A percentile compares a stretch with the other conserved stretches of the same genome.
Evolutionary conservation across 2,797 vertebrate genomes (phyloP).

Genomic region (Philypnodon macrostomus): DNA sequence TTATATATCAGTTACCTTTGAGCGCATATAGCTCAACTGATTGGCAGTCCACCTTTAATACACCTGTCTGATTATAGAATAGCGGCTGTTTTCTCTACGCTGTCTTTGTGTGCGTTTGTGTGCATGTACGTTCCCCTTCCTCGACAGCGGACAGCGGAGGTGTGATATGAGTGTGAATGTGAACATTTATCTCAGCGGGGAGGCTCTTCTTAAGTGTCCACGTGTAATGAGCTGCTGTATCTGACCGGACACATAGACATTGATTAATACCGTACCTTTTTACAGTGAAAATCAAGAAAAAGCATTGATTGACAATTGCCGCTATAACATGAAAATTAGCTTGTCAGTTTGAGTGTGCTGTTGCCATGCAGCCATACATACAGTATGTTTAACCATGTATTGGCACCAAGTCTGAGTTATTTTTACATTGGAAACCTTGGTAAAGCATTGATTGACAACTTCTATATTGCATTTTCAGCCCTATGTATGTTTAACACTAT

Average conservation of each 20-base stretch:
- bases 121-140: conserved; percentile 1
- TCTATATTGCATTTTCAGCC: too few species aligned
- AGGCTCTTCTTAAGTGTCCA: conserved; percentile 3
- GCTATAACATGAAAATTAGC: conserved; percentile 7
- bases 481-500: too few species aligned
- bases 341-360: neutral
- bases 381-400: neutral
- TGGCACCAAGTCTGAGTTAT: too few species aligned
- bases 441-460: too few species aligned
- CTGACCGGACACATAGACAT: conserved; percentile 7
- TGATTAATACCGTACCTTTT: conserved; percentile 4
- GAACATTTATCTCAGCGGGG: neutral
- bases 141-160: conserved; percentile 5
- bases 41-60: too few species aligned
- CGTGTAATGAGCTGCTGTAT: conserved; percentile 2
- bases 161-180: neutral
- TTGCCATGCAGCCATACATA: neutral
- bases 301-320: conserved; percentile 1
- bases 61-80: too few species aligned
- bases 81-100: neutral
- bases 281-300: neutral
- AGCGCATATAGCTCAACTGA: too few species aligned
- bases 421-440: too few species aligned
- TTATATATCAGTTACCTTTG: too few species aligned
- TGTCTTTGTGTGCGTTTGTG: neutral